Percentiles rank a stretch among this genome's conserved stretches.
Evolutionary conservation across 1,140 invertebrate species (phyloP).

Genomic region (Ericerus pela): DNA sequence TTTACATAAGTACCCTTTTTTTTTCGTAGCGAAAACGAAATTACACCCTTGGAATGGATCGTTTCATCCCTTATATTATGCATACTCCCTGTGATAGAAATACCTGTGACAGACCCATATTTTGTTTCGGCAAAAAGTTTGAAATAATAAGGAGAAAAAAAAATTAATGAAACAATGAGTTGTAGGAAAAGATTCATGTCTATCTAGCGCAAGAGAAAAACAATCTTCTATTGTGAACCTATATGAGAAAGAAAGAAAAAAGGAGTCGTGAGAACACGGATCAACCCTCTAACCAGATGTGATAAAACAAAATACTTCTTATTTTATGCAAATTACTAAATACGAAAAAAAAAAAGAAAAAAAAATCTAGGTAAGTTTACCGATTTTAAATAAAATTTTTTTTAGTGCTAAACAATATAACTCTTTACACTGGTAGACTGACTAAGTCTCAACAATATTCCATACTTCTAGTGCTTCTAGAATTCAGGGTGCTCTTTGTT

Average conservation of each 20-base stretch:
- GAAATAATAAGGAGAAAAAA: neutral
- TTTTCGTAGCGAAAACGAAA: too few relatives aligned
- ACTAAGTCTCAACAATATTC: too few relatives aligned
- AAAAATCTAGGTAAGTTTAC: too few relatives aligned
- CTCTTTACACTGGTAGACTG: too few relatives aligned
- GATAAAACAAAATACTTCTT: neutral
- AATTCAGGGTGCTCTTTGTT: too few relatives aligned
- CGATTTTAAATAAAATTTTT: too few relatives aligned
- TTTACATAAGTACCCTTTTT: too few relatives aligned
- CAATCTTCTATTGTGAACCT: neutral
- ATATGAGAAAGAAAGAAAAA: too few relatives aligned
- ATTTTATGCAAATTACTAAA: constrained; percentile 4
- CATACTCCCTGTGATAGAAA: neutral
- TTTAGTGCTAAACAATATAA: too few relatives aligned
- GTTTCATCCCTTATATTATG: neutral
- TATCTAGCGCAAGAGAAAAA: constrained; percentile 1
- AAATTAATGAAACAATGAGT: neutral
- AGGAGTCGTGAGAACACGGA: neutral
- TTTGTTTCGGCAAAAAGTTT: too few relatives aligned
- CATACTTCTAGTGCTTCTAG: too few relatives aligned
- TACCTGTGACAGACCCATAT: neutral
- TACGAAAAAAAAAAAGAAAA: neutral
- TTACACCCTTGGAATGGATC: too few relatives aligned
- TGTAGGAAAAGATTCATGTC: neutral
- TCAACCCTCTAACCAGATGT: neutral